Base-by-base conservation (phyloP, 2,113 vertebrate species). In the Amphiprion percula region DNA sequence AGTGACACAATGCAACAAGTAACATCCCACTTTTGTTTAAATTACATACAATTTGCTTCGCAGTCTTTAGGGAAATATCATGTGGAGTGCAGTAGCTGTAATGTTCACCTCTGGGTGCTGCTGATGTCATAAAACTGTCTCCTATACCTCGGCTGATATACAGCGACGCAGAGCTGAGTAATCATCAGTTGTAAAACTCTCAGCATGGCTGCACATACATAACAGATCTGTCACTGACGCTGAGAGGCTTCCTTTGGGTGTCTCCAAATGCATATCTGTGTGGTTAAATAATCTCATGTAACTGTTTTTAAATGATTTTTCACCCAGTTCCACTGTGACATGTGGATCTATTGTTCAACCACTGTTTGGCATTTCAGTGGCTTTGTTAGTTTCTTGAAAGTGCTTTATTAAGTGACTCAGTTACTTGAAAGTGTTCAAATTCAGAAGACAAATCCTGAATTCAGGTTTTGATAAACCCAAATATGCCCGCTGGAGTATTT, bases 121-220 rank as follows among this genome's bases (percentile, higher is more conserved):
- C 60, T 44, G 49, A 55, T 56, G 50, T 46, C 53, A 37, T 71
- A 44, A 71, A 68, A 67, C 23, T 68, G 17, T 37, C 56, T 44
- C 5, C 14, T 80, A 21, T 64, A 53, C 0, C 41, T 55, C 10
- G 0, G 17, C 64, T 74, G 41, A 64, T 75, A 11, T 50, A 68
- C 28, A 58, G 52, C 44, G 39, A 56, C 10, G 14, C 58, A 4
- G 52, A 21, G 52, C 50, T 49, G 24, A 75, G 41, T 56, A 50
- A 39, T 74, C 50, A 63, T 64, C 24, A 19, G n/a, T n/a, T 23
- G 2, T 69, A 33, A 58, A 71, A 52, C 15, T 52, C 59, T 59
- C 44, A 70, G 33, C 46, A 46, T 49, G 56, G 73, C 28, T 55
- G 5, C 19, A 5, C 39, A 47, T 55, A 62, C 14, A 10, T 67